Evolutionary conservation across 92 coral and sea anemone genomes (phyloP), one percentile per base, ranked within the genome.

Genomic region (Porites evermanni): DNA sequence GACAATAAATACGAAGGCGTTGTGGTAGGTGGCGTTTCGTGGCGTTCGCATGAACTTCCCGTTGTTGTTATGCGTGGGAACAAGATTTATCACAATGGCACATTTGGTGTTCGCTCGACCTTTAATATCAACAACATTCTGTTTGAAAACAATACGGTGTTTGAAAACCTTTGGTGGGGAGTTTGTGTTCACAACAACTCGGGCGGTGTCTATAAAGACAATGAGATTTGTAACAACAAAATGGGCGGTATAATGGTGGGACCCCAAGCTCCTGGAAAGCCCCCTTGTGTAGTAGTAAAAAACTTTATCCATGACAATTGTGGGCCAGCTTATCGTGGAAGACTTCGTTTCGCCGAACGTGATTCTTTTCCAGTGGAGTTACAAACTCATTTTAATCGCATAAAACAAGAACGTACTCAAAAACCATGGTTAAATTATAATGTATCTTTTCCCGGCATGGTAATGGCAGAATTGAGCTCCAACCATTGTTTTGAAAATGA

Each of bases 101-200:
- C 52, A 12, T 84, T 84, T 23, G 88, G 88, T 29, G 58, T 84
- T 21, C 72, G 88, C 52, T 61, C 64, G 6, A 52, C 74, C 1
- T 21, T 70, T 1, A 78, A 75, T 29, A 38, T 61, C 52, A 79
- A 65, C 51, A 59, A 79, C 64, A 20, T 79, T 0, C 13, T 65
- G 23, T 23, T 84, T 13, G 81, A 65, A 52, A 53, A 75, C 53
- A 84, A 84, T 38, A 21, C 0, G 59, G 56, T 84, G 7, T 84
- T 84, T 70, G 88, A 84, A 63, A 84, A 84, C 21, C 23, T 18
- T 47, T 61, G 73, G 63, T 84, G 88, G 82, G 88, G 88, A 8
- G 10, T 84, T 54, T 75, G 67, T 47, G 74, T 84, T 8, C 88
- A 84, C 44, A 65, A 52, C 81, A 66, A 84, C 8, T 84, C 88